Evolutionary conservation across 1,140 invertebrate species (phyloP), one percentile per base, ranked within the genome.

Genomic region (Andrena cerasifolii): DNA sequence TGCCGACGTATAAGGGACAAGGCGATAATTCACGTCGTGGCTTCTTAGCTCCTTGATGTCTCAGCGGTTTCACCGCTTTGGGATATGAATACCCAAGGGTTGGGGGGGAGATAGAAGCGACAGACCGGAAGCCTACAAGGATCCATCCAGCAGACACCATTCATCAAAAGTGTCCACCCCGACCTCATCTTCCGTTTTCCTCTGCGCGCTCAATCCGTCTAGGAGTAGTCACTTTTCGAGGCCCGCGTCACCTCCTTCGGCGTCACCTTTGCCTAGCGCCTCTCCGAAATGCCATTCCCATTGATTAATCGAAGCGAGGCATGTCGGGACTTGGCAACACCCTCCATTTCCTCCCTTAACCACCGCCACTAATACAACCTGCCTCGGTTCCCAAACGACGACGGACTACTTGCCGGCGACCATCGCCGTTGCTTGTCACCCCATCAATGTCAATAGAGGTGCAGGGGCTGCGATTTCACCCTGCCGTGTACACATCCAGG

Each of bases 221-320:
- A 58, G 75, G 68, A 65, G 73, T 77, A 86, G 83, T 85, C 87
- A 82, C 75, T 86, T 84, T 74, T 75, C 77, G 80, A 83, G 61
- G 80, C 76, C 51, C 83, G 81, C 70, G 72, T 75, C 82, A 62
- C 79, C 79, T 88, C 71, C 83, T 86, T 77, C 71, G 63, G 72
- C 78, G 81, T 89, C 89, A 88, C 87, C 84, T 82, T 82, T 80
- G 80, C 80, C 83, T 84, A 84, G 80, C 82, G 68, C 84, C 84
- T 85, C 84, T 85, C 83, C 79, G 81, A 89, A 89, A 88, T 85
- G 86, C 82, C 88, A 89, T 91, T 85, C 82, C 84, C 87, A 90
- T 89, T 91, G 89, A 91, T 91, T 90, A 91, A 90, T 91, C 89
- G 90, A 89, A 86, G 83, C 85, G 72, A 88, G 84, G 87, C 89